A percentile compares a stretch with the other conserved stretches of the same genome.
Conservation (phyloP, 1,140 invertebrate genomes). For the Ostrea denselamellosa region DNA sequence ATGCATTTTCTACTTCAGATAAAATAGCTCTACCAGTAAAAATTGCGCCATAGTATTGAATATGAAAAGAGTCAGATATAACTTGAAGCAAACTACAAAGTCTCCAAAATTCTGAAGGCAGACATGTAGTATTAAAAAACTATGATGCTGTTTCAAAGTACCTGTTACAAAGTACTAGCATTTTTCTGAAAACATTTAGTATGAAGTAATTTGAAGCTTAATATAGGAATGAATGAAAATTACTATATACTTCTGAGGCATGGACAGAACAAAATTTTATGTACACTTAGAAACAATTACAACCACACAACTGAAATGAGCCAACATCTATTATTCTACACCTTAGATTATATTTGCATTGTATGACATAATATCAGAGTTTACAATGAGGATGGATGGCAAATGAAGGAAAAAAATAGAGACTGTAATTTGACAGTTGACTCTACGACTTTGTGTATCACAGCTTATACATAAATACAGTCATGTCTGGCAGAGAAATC, state of each 20-base stretch:
- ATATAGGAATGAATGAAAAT: background rate
- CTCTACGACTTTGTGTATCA: constrained; percentile 29
- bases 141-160: background rate
- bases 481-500: background rate
- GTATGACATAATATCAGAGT: constrained; percentile 31
- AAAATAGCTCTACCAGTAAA: background rate
- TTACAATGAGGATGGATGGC: background rate
- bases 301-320: constrained; percentile 12
- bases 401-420: constrained; percentile 3
- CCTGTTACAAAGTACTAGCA: background rate
- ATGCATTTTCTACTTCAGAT: background rate
- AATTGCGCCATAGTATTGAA: background rate
- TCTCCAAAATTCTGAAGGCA: background rate
- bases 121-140: background rate
- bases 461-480: constrained; percentile 21
- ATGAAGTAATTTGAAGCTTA: background rate
- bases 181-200: background rate
- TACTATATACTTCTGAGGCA: background rate
- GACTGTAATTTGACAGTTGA: background rate
- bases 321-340: constrained; percentile 3
- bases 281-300: constrained; percentile 7
- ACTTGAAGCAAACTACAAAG: background rate
- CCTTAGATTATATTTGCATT: constrained; percentile 19
- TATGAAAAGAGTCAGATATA: too few species aligned
- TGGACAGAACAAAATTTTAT: background rate